Evolutionary conservation across 1,140 invertebrate species (phyloP), one percentile per base, ranked within the genome.

Genomic region (Sinella curviseta): DNA sequence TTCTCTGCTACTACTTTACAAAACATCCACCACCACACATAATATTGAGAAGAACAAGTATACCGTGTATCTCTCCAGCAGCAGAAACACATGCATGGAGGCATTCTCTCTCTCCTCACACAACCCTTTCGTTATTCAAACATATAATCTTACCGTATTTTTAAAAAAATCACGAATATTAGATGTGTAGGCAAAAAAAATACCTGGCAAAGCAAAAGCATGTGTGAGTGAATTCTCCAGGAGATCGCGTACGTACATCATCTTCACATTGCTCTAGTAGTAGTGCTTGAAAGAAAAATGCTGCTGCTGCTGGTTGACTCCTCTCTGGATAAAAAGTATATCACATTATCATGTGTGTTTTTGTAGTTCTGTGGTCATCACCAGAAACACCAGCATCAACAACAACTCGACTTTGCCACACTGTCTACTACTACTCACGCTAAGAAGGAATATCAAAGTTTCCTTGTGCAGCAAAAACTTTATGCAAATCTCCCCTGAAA

Each of bases 131-230:
- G 3, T 60, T 26, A 60, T 60, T 60, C 57, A 60, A 60, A 60
- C 57, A 60, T 17, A 60, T 17, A 60, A 17, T 60, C 57, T 60
- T 60, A 17, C 57, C 14, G 65, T 70, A 70, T 70, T 70, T 70
- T 70, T 70, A 60, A n/a, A 70, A 70, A 70, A 70, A 70, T 31
- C 30, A 70, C 65, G 65, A 70, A 70, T 70, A 70, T 70, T 70
- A 70, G 65, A 70, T 70, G 65, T 70, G 65, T 70, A 70, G 65
- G 3, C 31, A 70, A 70, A 33, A 33, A 70, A 1, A 33, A 14
- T n/a, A 65, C 16, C 16, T n/a, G 57, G 16, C 24, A 26, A 26
- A 65, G n/a, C 55, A 60, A 14, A 24, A 60, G 65, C 65, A 70
- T 70, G 65, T 70, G 65, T 31, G 65, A 70, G 65, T 31, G 65